Conservation (phyloP, 2,888 invertebrate species). For the Prosopocoilus inquinatus region DNA sequence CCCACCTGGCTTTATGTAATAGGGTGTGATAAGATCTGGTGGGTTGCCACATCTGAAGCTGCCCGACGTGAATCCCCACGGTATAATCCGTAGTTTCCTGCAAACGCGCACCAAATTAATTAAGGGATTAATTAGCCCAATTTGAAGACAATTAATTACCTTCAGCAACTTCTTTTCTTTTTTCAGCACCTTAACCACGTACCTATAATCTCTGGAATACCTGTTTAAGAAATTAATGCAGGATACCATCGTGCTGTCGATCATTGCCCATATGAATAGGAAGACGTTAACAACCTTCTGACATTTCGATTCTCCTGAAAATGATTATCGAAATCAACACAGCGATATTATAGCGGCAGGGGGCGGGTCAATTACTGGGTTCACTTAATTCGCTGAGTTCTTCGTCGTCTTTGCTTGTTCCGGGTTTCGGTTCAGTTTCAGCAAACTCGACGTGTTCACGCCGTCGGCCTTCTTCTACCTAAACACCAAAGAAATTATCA, state of each 20-base stretch:
- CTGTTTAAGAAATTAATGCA: conserved; percentile 79
- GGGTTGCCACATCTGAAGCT: conserved; percentile 64
- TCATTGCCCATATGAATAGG: conserved; percentile 66
- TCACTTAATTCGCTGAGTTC: conserved; percentile 42
- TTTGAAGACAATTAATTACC: conserved; percentile 52
- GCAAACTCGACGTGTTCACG: background rate
- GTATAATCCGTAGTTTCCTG: conserved; percentile 72
- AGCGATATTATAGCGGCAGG: background rate
- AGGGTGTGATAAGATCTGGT: conserved; percentile 47
- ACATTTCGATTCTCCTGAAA: conserved; percentile 26
- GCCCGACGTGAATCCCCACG: conserved; percentile 64
- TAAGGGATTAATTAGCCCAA: background rate
- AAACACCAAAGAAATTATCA: background rate
- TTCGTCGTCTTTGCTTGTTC: conserved; percentile 46
- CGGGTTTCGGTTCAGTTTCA: conserved; percentile 40
- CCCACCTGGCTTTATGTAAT: conserved; percentile 43
- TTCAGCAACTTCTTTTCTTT: conserved; percentile 87
- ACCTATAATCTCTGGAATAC: conserved; percentile 91
- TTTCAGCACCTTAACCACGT: conserved; percentile 84
- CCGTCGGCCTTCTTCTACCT: background rate
- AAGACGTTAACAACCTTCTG: conserved; percentile 56
- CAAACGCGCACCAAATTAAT: conserved; percentile 25
- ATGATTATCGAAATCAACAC: conserved; percentile 3
- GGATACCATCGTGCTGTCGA: conserved; percentile 78
- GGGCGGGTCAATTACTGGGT: conserved; percentile 34